phyloP scores from a whole-genome alignment of 2,888 invertebrate species.

The Lysandra coridon region DNA sequence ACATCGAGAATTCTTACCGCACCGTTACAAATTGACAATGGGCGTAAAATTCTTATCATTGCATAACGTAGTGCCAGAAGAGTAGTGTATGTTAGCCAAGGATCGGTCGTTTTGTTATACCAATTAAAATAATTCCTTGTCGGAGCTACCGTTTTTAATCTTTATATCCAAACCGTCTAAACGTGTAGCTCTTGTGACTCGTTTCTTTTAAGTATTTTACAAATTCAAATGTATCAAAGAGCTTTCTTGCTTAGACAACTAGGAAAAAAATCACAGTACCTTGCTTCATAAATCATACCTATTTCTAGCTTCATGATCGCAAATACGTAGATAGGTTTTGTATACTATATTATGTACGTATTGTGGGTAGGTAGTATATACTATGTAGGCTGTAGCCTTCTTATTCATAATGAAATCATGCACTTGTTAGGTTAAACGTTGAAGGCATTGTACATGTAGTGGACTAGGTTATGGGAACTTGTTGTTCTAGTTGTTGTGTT shows the following conservation, averaged over 20 bases:
- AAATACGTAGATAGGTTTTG: neutral
- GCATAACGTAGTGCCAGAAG: constrained; percentile 1
- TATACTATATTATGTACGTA: neutral
- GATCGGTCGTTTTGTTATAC: neutral
- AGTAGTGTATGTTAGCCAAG: neutral
- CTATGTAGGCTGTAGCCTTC: neutral
- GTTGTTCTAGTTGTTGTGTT: neutral
- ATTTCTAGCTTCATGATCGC: neutral
- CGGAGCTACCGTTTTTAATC: no score
- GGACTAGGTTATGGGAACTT: neutral
- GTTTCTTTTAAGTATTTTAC: no score
- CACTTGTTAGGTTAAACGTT: constrained; percentile 24
- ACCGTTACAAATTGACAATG: constrained; percentile 24
- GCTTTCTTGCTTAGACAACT: neutral
- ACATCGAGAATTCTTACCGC: constrained; percentile 4
- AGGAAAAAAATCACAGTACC: neutral
- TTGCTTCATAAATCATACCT: neutral
- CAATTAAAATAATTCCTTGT: constrained; percentile 4
- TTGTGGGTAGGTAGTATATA: neutral
- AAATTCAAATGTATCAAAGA: no score
- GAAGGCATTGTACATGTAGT: neutral
- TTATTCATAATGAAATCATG: constrained; percentile 22
- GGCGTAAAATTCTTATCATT: constrained; percentile 11
- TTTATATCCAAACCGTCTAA: no score
- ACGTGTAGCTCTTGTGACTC: no score